These are phyloP conservation scores for Gymnoscopelus microlampas DNA, from an alignment of 2,797 vertebrate genomes.

Conservation along the genomic window DNA sequence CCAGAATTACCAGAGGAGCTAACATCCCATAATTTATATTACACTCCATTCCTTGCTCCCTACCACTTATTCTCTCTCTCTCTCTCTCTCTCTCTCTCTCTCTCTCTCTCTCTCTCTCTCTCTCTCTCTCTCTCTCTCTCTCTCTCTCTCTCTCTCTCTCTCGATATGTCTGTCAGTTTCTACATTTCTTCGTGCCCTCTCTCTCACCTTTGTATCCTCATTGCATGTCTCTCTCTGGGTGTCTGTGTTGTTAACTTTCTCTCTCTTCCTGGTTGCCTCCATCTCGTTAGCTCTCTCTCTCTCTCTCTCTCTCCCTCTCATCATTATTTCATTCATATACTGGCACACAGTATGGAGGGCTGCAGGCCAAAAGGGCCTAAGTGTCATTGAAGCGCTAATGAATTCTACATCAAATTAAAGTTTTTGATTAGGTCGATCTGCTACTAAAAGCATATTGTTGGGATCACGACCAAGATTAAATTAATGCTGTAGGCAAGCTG, in stretches of 20 bases:
- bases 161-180: constrained; percentile 15
- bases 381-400: constrained; percentile 56
- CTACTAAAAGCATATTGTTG: constrained; percentile 48
- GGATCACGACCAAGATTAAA: constrained; percentile 47
- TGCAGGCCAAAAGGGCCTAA: constrained; percentile 44
- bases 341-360: constrained; percentile 37
- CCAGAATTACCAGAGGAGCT: constrained; percentile 68
- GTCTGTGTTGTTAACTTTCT: not conserved
- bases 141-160: no score
- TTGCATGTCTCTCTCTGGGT: not conserved
- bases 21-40: constrained; percentile 69
- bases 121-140: no score
- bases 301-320: not conserved
- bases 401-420: constrained; percentile 62
- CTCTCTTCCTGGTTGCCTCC: not conserved
- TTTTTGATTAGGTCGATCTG: constrained; percentile 50
- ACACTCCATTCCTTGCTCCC: constrained; percentile 39
- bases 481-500: constrained; percentile 29
- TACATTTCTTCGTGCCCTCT: constrained; percentile 22
- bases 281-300: not conserved
- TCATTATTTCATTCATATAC: constrained; percentile 48
- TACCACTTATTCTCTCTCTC: constrained; percentile 24
- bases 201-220: constrained; percentile 1
- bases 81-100: not conserved
- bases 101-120: constrained; percentile 32